phyloP scores from a whole-genome alignment of 1,140 invertebrate genomes.

The Berghia stephanieae region DNA sequence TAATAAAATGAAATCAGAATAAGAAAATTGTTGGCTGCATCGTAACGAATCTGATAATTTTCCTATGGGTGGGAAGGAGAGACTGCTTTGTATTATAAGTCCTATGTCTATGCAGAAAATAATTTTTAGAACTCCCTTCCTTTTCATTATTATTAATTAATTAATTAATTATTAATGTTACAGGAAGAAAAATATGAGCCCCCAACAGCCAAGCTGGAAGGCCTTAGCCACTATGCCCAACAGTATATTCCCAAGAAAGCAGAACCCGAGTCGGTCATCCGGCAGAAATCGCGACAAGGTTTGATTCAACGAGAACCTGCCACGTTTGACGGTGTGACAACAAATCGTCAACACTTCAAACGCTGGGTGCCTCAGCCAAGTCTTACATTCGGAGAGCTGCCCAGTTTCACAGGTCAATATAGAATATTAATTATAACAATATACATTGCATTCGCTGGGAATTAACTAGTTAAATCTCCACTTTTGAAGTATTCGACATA shows the following conservation, averaged over 20 bases:
- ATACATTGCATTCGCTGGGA: too few relatives aligned
- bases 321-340: slow-evolving; percentile 57
- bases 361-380: slow-evolving; percentile 55
- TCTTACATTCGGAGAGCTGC: slow-evolving; percentile 57
- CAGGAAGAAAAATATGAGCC: slow-evolving; percentile 53
- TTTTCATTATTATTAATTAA: background rate
- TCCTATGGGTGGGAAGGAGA: too few relatives aligned
- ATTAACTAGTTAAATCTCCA: too few relatives aligned
- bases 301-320: slow-evolving; percentile 36
- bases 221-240: slow-evolving; percentile 46
- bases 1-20: background rate
- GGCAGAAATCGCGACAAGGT: slow-evolving; percentile 36
- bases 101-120: background rate
- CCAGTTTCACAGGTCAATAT: slow-evolving; percentile 57
- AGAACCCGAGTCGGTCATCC: slow-evolving; percentile 29
- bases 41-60: too few relatives aligned
- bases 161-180: background rate
- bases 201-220: slow-evolving; percentile 43
- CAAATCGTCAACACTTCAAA: slow-evolving; percentile 58
- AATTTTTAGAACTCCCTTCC: background rate
- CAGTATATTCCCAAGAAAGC: slow-evolving; percentile 52
- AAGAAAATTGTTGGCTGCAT: too few relatives aligned
- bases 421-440: too few relatives aligned
- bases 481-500: too few relatives aligned
- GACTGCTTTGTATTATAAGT: background rate